A percentile compares a stretch with the other conserved stretches of the same genome.
Evolutionary conservation across 1,140 invertebrate species (phyloP).

Genomic region (Dendroctonus ponderosae): DNA sequence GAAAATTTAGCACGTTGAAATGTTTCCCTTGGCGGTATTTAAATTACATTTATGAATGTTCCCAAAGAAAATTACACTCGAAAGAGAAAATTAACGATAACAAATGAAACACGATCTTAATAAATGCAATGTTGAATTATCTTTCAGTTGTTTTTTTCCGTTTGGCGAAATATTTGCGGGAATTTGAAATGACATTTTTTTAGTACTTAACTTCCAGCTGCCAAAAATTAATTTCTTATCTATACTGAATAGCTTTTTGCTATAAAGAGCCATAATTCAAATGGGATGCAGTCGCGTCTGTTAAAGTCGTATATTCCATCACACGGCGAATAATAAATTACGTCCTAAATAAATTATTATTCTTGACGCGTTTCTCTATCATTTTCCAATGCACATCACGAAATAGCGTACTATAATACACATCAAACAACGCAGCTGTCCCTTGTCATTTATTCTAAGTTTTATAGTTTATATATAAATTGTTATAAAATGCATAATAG

Average conservation of each 20-base stretch:
- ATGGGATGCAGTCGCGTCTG: too few relatives aligned
- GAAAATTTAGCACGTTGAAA: conserved; percentile 13
- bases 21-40: conserved; percentile 13
- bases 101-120: conserved; percentile 13
- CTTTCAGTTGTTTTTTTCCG: neutral
- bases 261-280: too few relatives aligned
- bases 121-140: conserved; percentile 12
- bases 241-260: too few relatives aligned
- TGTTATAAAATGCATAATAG: too few relatives aligned
- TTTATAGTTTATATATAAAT: neutral
- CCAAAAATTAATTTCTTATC: too few relatives aligned
- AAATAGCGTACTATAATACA: conserved; percentile 15
- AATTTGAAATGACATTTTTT: too few relatives aligned
- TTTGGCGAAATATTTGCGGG: too few relatives aligned
- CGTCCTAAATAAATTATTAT: conserved; percentile 13
- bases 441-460: conserved; percentile 8
- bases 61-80: conserved; percentile 6
- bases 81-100: conserved; percentile 20
- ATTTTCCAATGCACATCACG: conserved; percentile 22
- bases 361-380: conserved; percentile 10
- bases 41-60: conserved; percentile 24
- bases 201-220: too few relatives aligned
- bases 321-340: neutral
- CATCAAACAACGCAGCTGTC: conserved; percentile 15
- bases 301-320: conserved; percentile 7